Evolutionary conservation across 1,140 invertebrate genomes (phyloP).

Genomic region (Caenorhabditis remanei): DNA sequence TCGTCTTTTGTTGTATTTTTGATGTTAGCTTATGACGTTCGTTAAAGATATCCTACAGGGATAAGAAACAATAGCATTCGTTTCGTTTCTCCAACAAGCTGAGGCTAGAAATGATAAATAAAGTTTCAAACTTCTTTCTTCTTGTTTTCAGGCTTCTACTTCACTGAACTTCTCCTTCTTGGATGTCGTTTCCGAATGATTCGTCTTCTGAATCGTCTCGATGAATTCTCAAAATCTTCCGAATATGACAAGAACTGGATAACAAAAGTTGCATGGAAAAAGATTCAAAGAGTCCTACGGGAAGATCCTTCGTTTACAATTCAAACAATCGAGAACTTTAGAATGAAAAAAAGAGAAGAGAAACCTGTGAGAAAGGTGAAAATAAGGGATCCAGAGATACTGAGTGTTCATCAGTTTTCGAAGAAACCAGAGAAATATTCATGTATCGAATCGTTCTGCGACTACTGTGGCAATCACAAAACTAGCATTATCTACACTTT

Average conservation of each 20-base stretch:
- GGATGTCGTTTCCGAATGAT: neutral
- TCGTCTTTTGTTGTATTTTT: too few species aligned
- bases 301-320: neutral
- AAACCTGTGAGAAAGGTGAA: neutral
- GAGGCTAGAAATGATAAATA: too few species aligned
- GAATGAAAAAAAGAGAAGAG: neutral
- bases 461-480: neutral
- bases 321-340: neutral
- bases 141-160: neutral
- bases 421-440: neutral
- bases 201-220: neutral
- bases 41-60: too few species aligned
- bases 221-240: neutral
- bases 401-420: neutral
- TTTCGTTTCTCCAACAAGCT: too few species aligned
- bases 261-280: neutral
- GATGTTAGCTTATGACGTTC: too few species aligned
- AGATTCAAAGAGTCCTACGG: neutral
- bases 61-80: too few species aligned
- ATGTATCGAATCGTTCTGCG: neutral
- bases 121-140: neutral
- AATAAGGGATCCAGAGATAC: constrained; percentile 2
- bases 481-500: neutral
- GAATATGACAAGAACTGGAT: constrained; percentile 11
- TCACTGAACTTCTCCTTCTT: constrained; percentile 1